Evolutionary conservation across 2,113 vertebrate species (phyloP).

Genomic region (Dasyurus viverrinus): DNA sequence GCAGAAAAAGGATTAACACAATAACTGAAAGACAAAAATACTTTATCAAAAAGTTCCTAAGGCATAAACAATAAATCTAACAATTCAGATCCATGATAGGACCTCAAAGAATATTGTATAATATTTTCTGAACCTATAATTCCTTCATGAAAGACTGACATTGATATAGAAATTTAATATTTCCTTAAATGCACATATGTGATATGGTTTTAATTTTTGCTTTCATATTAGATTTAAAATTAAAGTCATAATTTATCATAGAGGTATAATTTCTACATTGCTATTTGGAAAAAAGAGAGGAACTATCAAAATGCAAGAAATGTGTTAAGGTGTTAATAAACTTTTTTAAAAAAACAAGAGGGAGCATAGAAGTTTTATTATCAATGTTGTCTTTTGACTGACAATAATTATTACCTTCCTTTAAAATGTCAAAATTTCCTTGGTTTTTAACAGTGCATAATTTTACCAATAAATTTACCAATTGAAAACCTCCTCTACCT

Average conservation of each 20-base stretch:
- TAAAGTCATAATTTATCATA: slow-evolving; percentile 5
- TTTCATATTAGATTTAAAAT: slow-evolving; percentile 17
- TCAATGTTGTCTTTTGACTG: neutral
- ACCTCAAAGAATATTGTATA: slow-evolving; percentile 8
- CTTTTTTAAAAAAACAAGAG: neutral
- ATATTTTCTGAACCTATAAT: neutral
- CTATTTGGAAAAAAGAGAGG: slow-evolving; percentile 7
- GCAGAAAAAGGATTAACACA: neutral
- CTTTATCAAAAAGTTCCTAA: slow-evolving; percentile 35
- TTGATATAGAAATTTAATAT: slow-evolving; percentile 56
- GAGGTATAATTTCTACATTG: neutral
- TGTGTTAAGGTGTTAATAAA: neutral
- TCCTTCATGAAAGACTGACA: slow-evolving; percentile 31
- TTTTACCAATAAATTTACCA: neutral
- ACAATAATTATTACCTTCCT: neutral
- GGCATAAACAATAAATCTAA: slow-evolving; percentile 26
- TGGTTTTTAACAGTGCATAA: no score
- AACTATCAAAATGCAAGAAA: neutral
- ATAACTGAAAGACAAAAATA: neutral
- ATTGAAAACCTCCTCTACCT: neutral
- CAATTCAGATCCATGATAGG: slow-evolving; percentile 30
- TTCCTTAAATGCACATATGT: slow-evolving; percentile 25
- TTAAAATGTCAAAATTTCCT: neutral
- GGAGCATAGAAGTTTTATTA: neutral
- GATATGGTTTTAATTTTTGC: slow-evolving; percentile 28